Evolutionary conservation across 2,113 vertebrate species (phyloP).

Genomic region (Brienomyrus brachyistius): DNA sequence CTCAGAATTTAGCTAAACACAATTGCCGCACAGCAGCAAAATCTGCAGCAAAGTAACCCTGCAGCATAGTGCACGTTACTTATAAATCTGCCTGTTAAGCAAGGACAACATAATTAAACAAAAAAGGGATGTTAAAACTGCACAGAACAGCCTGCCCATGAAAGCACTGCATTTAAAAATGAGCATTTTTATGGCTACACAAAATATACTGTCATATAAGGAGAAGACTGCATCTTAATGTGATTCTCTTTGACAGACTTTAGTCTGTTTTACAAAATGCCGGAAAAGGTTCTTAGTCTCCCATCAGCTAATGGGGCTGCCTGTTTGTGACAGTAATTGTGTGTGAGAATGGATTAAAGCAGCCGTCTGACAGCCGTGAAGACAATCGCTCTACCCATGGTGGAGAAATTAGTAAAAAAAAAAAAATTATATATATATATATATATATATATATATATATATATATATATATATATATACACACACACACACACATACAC

Average conservation of each 20-base stretch:
- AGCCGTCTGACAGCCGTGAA: background rate
- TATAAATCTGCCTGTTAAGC: background rate
- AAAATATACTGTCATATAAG: constrained; percentile 10
- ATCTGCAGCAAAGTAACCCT: background rate
- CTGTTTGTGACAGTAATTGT: constrained; percentile 26
- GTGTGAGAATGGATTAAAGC: constrained; percentile 6
- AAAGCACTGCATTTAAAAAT: constrained; percentile 1
- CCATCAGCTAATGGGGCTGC: constrained; percentile 15
- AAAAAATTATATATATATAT: too few relatives aligned
- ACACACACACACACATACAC: too few relatives aligned
- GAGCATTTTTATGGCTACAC: background rate
- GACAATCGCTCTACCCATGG: background rate
- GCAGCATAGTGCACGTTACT: background rate
- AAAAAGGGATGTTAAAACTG: background rate
- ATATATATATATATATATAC: too few relatives aligned
- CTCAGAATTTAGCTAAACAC: background rate
- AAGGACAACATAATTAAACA: background rate
- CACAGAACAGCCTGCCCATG: background rate
- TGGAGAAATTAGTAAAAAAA: background rate
- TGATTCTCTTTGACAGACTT: constrained; percentile 13
- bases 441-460: too few relatives aligned
- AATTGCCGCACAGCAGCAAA: background rate
- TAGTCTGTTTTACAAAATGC: constrained; percentile 10
- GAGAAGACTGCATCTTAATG: background rate
- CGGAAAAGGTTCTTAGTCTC: constrained; percentile 15